These are phyloP conservation scores for Erannis defoliaria DNA, from an alignment of 2,888 invertebrate genomes.

Conservation along the genomic window DNA sequence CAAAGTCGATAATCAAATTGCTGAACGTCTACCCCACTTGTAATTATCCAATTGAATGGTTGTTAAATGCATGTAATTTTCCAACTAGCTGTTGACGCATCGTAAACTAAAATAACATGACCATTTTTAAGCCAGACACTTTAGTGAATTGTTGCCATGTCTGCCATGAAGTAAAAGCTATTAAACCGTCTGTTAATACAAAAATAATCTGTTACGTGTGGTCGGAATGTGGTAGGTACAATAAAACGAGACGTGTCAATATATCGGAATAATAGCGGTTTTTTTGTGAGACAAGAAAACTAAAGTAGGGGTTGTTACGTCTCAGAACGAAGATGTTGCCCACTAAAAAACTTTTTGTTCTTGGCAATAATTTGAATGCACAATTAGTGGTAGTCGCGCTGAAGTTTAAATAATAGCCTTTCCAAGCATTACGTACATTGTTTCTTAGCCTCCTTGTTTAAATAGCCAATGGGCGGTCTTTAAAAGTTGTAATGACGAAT, in stretches of 20 bases:
- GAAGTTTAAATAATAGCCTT: slow-evolving; percentile 13
- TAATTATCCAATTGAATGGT: slow-evolving; percentile 78
- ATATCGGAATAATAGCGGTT: slow-evolving; percentile 47
- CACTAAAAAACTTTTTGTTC: slow-evolving; percentile 11
- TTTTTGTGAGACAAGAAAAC: slow-evolving; percentile 36
- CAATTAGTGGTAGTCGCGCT: slow-evolving; percentile 11
- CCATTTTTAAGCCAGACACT: slow-evolving; percentile 62
- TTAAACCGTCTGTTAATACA: slow-evolving; percentile 45
- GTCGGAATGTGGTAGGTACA: slow-evolving; percentile 51
- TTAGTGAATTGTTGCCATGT: slow-evolving; percentile 55
- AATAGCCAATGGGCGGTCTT: slow-evolving; percentile 5
- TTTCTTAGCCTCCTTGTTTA: background rate
- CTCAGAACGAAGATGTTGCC: slow-evolving; percentile 1
- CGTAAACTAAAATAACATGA: slow-evolving; percentile 71
- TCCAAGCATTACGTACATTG: slow-evolving; percentile 14
- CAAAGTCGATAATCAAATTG: slow-evolving; percentile 61
- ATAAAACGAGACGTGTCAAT: slow-evolving; percentile 51
- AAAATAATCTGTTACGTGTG: slow-evolving; percentile 49
- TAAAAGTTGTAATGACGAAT: slow-evolving; percentile 4
- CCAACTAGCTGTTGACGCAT: slow-evolving; percentile 61
- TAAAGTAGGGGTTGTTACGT: slow-evolving; percentile 38
- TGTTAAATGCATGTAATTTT: slow-evolving; percentile 75
- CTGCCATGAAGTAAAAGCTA: slow-evolving; percentile 53
- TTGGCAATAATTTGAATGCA: slow-evolving; percentile 15
- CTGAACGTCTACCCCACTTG: slow-evolving; percentile 63